Base-by-base conservation (phyloP, 2,888 invertebrate species). In the Drosophila subsilvestris region DNA sequence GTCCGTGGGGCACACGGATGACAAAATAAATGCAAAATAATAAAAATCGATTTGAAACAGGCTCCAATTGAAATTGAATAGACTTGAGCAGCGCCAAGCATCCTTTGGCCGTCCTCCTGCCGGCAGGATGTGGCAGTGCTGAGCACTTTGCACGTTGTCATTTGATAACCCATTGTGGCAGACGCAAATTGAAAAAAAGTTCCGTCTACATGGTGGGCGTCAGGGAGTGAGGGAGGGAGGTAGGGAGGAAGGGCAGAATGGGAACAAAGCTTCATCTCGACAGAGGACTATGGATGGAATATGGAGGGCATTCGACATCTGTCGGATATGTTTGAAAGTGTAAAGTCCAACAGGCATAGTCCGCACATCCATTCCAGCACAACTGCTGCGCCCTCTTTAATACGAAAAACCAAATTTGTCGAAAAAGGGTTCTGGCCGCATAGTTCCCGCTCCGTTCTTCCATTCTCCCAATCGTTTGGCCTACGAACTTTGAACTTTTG, bases 1-100 rank as follows among this genome's bases (percentile, higher is more conserved):
- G 25, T 22, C 22, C 22, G 14, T 25, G 51, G 51, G 32, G 53
- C n/a, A 25, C 43, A 27, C 4, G 27, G 32, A 65, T 50, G 48
- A 57, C n/a, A 60, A 56, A 74, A 70, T 66, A 67, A 79, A 76
- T 73, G 74, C 63, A 80, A 82, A 85, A 74, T 65, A 74, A 88
- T 88, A 88, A 85, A 85, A 85, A 85, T 85, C 85, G 85, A 85
- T 85, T 85, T 86, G 87, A 76, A 85, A 86, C 87, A 86, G 87
- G 85, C 81, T 73, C 56, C 78, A 85, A 88, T 84, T 79, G 87
- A 84, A 85, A 86, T 85, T 86, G 85, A 84, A 88, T 84, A 84
- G 80, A 79, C 75, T 59, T 67, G 48, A 71, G 58, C 75, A 68
- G 53, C 48, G 44, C 27, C 56, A 48, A 37, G 37, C 37, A 14